Evolutionary conservation across 1,140 invertebrate species (phyloP).

Genomic region (Riptortus pedestris): DNA sequence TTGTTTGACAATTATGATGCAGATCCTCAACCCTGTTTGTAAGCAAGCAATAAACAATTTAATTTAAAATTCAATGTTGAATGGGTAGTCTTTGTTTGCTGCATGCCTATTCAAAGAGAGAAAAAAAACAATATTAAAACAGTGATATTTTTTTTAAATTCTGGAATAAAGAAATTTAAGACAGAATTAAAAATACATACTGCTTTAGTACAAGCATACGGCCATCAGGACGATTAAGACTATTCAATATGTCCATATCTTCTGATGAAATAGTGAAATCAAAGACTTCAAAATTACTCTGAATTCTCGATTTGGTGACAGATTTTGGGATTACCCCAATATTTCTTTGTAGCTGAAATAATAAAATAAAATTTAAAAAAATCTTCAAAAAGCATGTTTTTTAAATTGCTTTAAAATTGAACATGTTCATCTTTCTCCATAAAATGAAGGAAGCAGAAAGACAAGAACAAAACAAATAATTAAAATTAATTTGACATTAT

Average conservation of each 20-base stretch:
- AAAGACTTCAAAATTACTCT: slow-evolving; percentile 59
- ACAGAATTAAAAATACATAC: not conserved
- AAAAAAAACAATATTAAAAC: too few relatives aligned
- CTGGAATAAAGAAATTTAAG: not conserved
- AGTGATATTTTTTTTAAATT: too few relatives aligned
- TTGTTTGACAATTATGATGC: too few relatives aligned
- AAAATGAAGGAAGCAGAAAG: not conserved
- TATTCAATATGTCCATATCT: slow-evolving; percentile 36
- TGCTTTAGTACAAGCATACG: not conserved
- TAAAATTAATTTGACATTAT: too few relatives aligned
- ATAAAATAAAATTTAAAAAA: not conserved
- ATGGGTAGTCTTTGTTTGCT: not conserved
- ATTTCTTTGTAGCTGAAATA: slow-evolving; percentile 41
- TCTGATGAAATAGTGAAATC: slow-evolving; percentile 53
- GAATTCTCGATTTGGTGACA: slow-evolving; percentile 53
- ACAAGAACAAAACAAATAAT: too few relatives aligned
- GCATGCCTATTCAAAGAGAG: too few relatives aligned
- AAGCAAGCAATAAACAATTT: too few relatives aligned
- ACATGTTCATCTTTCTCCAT: too few relatives aligned
- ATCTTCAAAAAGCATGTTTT: not conserved
- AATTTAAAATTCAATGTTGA: not conserved
- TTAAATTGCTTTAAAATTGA: too few relatives aligned
- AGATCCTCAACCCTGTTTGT: too few relatives aligned
- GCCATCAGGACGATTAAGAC: not conserved
- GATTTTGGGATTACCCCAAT: slow-evolving; percentile 52